Conservation (phyloP, 2,888 invertebrate species). For the Macroteleia sp. region DNA sequence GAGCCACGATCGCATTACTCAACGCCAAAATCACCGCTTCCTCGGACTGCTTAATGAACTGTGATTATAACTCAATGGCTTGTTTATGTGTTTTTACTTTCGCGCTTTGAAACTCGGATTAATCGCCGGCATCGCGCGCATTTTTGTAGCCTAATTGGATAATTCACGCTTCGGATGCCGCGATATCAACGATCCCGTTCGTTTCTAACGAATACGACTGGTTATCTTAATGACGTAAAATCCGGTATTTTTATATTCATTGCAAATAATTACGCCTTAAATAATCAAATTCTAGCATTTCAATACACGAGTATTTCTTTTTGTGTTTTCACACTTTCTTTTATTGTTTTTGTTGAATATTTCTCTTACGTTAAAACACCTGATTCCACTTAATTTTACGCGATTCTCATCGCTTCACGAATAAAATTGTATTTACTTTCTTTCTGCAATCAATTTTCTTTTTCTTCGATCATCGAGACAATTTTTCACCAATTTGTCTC, state of each 20-base stretch:
- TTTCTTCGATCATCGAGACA: too few relatives aligned
- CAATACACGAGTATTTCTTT: too few relatives aligned
- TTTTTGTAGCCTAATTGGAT: constrained; percentile 28
- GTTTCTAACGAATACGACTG: constrained; percentile 1
- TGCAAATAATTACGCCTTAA: not conserved
- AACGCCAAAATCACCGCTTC: constrained; percentile 37
- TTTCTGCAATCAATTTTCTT: too few relatives aligned
- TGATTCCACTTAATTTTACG: too few relatives aligned
- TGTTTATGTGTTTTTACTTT: constrained; percentile 47
- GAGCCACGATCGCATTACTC: constrained; percentile 47
- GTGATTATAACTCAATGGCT: constrained; percentile 42
- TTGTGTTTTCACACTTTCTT: too few relatives aligned
- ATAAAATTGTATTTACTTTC: too few relatives aligned
- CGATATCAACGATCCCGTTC: constrained; percentile 22
- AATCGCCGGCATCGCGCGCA: constrained; percentile 11
- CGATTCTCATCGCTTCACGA: too few relatives aligned
- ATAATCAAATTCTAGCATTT: not conserved
- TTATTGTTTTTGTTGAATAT: too few relatives aligned
- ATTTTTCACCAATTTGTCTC: too few relatives aligned
- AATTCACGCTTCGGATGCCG: constrained; percentile 41
- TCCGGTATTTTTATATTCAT: not conserved
- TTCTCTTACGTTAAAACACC: too few relatives aligned
- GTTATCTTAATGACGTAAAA: constrained; percentile 12
- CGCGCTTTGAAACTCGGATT: constrained; percentile 20
- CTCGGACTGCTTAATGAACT: constrained; percentile 35